Percentiles rank a stretch among this genome's conserved stretches.
phyloP scores from a whole-genome alignment of 2,888 invertebrate genomes.

The Tholera decimalis region DNA sequence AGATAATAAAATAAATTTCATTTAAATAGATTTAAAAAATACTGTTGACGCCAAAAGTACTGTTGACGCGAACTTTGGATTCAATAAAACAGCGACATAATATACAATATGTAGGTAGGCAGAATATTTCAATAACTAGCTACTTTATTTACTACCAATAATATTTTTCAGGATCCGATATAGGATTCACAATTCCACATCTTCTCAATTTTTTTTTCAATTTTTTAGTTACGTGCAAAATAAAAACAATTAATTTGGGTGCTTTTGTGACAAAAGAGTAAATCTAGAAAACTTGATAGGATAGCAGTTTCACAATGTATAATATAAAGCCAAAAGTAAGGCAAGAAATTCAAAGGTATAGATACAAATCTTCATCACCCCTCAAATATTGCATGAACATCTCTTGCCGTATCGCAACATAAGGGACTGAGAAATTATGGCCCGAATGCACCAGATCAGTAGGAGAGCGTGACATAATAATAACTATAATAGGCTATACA shows the following conservation, averaged over 20 bases:
- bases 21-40: too few relatives aligned
- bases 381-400: background rate
- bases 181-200: background rate
- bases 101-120: conserved; percentile 16
- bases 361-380: background rate
- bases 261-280: conserved; percentile 15
- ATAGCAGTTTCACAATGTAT: background rate
- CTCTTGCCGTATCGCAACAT: background rate
- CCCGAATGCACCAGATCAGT: too few relatives aligned
- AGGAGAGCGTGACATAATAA: too few relatives aligned
- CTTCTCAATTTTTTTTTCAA: too few relatives aligned
- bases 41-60: background rate
- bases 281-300: background rate
- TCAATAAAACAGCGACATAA: conserved; percentile 15
- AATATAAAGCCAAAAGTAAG: conserved; percentile 6
- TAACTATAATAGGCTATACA: too few relatives aligned
- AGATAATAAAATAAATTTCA: background rate
- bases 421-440: background rate
- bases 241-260: conserved; percentile 1
- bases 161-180: background rate
- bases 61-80: background rate
- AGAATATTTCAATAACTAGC: background rate
- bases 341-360: background rate
- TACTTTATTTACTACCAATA: conserved; percentile 10
- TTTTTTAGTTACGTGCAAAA: conserved; percentile 6